A percentile compares a stretch with the other conserved stretches of the same genome.
phyloP scores from a whole-genome alignment of 2,888 invertebrate species.

The Margaritifera margaritifera region DNA sequence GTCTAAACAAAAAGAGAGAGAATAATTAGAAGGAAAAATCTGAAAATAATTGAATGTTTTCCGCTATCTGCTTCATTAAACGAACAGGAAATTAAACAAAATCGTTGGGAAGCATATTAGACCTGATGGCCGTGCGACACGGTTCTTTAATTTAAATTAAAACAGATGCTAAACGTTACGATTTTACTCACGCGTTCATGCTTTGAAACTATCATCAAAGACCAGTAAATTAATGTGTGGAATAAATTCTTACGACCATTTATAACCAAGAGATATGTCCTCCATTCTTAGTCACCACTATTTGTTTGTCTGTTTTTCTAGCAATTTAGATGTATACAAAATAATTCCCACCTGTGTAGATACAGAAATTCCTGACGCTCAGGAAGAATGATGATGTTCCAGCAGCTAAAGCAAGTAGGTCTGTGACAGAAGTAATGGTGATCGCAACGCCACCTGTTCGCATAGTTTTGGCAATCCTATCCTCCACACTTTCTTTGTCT shows the following conservation, averaged over 20 bases:
- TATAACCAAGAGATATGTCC: background rate
- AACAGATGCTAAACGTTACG: too few species aligned
- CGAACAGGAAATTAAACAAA: too few species aligned
- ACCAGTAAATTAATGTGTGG: too few species aligned
- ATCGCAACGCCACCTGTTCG: constrained; percentile 42
- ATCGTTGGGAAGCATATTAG: too few species aligned
- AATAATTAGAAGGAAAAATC: too few species aligned
- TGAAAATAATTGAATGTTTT: too few species aligned
- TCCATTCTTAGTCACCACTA: background rate
- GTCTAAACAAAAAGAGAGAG: too few species aligned
- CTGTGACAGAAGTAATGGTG: constrained; percentile 47
- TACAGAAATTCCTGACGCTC: constrained; percentile 53
- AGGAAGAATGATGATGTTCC: constrained; percentile 44
- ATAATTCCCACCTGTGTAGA: constrained; percentile 43
- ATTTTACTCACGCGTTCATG: too few species aligned
- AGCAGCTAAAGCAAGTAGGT: constrained; percentile 40
- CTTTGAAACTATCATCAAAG: too few species aligned
- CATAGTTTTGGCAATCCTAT: constrained; percentile 36
- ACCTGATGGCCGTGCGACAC: too few species aligned
- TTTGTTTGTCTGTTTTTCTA: background rate
- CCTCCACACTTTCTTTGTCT: constrained; percentile 15
- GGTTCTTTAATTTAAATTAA: too few species aligned
- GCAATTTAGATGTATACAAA: background rate
- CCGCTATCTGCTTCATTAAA: too few species aligned
- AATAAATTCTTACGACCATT: background rate